These are phyloP conservation scores for Marmota monax DNA, from an alignment of 2,113 vertebrate species.

Conservation along the genomic window DNA sequence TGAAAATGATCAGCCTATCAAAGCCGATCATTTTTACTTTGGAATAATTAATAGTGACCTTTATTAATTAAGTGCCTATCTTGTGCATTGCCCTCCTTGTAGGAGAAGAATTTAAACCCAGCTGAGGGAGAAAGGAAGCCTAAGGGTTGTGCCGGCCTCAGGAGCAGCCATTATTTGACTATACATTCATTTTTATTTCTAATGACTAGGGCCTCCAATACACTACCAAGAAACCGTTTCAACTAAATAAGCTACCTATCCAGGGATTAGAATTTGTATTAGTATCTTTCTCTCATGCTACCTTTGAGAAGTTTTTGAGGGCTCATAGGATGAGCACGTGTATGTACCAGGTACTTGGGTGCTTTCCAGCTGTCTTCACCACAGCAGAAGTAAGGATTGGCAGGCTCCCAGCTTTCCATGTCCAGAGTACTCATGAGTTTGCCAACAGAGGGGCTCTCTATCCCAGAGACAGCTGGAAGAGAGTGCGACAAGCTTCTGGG, in stretches of 20 bases:
- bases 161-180: not conserved
- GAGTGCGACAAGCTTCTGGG: not conserved
- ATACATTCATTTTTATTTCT: not conserved
- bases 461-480: not conserved
- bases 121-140: not conserved
- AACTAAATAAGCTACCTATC: not conserved
- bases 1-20: slow-evolving; percentile 18
- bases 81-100: not conserved
- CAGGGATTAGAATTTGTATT: not conserved
- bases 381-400: not conserved
- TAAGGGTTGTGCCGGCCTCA: not conserved
- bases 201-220: not conserved
- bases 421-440: not conserved
- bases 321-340: not conserved
- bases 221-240: not conserved
- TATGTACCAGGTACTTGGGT: not conserved
- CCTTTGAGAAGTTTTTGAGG: not conserved
- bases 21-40: slow-evolving; percentile 13
- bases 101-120: not conserved
- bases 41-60: slow-evolving; percentile 56
- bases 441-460: not conserved
- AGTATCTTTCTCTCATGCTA: not conserved
- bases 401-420: not conserved
- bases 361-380: not conserved
- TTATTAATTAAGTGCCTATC: not conserved